A percentile compares a stretch with the other conserved stretches of the same genome.
Evolutionary conservation across 2,113 vertebrate genomes (phyloP).

Genomic region (Trochalopteron elliotii): DNA sequence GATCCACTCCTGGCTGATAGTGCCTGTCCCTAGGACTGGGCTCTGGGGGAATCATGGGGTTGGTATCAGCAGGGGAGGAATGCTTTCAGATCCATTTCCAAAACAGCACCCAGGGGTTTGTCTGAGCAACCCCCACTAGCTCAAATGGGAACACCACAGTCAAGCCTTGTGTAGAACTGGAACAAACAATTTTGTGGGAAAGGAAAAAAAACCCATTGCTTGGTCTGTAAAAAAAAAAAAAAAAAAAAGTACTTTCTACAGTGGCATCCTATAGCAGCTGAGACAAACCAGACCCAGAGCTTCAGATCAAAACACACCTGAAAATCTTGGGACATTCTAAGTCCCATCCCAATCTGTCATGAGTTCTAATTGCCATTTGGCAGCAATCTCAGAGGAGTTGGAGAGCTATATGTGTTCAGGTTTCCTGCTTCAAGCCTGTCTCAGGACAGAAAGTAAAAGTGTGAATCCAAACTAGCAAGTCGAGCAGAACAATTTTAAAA

Average conservation of each 20-base stretch:
- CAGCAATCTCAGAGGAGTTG: not conserved
- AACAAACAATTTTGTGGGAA: not conserved
- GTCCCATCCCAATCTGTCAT: not conserved
- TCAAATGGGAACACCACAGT: not conserved
- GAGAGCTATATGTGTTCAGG: rapidly evolving
- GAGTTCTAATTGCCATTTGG: not conserved
- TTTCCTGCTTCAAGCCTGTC: not conserved
- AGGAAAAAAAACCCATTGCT: not conserved
- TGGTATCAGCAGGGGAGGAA: not conserved
- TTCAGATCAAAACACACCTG: not conserved
- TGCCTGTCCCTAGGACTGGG: not conserved
- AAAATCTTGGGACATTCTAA: not conserved
- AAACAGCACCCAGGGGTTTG: not conserved
- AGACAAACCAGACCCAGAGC: not conserved
- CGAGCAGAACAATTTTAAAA: not conserved
- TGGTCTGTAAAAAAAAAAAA: rapidly evolving
- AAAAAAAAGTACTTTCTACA: not conserved
- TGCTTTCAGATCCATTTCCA: not conserved
- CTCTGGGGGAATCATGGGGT: not conserved
- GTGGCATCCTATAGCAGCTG: not conserved
- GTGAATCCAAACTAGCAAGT: not conserved
- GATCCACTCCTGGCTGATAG: not conserved
- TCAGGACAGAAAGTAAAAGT: not conserved
- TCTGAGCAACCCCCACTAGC: not conserved
- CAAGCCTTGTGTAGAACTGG: not conserved